phyloP scores from a whole-genome alignment of 2,113 vertebrate species.

The Epinephelus lanceolatus region DNA sequence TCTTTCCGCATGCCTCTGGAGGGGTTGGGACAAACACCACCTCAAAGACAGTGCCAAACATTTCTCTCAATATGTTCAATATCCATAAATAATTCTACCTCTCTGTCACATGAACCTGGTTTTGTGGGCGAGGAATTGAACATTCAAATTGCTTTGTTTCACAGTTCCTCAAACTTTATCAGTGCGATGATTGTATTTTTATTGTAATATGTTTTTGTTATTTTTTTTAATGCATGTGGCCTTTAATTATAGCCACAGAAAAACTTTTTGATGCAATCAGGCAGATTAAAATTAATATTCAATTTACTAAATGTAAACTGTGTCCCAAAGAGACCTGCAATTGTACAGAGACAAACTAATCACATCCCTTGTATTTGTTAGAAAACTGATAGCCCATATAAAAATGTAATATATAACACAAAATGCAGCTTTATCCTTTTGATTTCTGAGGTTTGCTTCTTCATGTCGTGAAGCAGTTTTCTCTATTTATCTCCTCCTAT shows the following conservation, averaged over 20 bases:
- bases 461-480: conserved; percentile 34
- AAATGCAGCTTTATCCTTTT: conserved; percentile 47
- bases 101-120: conserved; percentile 50
- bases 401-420: conserved; percentile 58
- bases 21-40: conserved; percentile 18
- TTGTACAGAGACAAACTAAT: conserved; percentile 26
- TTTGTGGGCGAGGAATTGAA: conserved; percentile 31
- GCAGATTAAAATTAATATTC: not conserved
- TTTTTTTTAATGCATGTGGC: not conserved
- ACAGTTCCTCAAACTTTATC: conserved; percentile 30
- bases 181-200: not conserved
- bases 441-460: conserved; percentile 54
- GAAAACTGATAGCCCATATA: not conserved
- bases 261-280: not conserved
- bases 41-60: conserved; percentile 39
- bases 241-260: not conserved
- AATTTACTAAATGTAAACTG: not conserved
- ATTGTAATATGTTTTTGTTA: not conserved
- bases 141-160: conserved; percentile 28
- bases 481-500: conserved; percentile 58
- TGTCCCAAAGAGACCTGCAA: conserved; percentile 8
- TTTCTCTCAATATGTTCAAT: conserved; percentile 6
- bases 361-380: conserved; percentile 5
- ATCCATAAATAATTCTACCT: conserved; percentile 69
- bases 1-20: conserved; percentile 1